Conservation (phyloP, 2,113 vertebrate species). For the Asarcornis scutulata region DNA sequence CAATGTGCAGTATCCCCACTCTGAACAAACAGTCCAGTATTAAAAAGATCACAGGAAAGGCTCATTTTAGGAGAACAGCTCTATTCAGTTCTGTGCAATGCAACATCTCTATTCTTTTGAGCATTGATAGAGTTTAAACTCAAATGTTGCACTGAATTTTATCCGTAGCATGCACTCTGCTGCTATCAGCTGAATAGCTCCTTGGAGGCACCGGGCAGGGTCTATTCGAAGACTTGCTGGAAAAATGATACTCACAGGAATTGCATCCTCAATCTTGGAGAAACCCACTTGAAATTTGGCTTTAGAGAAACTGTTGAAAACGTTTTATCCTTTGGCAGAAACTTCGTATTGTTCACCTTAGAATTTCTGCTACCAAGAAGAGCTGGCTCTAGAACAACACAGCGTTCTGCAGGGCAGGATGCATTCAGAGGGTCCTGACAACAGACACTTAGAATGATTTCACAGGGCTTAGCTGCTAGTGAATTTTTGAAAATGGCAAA, state of each 20-base stretch:
- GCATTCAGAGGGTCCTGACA: background rate
- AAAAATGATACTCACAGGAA: background rate
- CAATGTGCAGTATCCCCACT: background rate
- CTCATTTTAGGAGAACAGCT: background rate
- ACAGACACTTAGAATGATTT: background rate
- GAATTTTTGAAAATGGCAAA: background rate
- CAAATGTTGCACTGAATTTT: fast-evolving
- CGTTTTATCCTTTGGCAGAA: background rate
- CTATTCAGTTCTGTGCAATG: background rate
- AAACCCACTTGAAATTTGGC: background rate
- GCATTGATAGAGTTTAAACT: background rate
- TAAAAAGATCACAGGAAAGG: background rate
- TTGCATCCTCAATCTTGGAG: background rate
- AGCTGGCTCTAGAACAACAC: background rate
- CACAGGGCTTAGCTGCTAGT: background rate
- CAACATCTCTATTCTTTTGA: background rate
- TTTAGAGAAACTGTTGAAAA: background rate
- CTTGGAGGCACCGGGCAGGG: background rate
- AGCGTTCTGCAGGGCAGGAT: background rate
- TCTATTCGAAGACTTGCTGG: background rate
- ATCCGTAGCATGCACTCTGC: background rate
- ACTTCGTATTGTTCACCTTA: fast-evolving
- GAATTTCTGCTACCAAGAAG: background rate
- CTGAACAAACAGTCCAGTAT: background rate
- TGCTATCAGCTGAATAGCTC: fast-evolving